Conservation (phyloP, 2,888 invertebrate species). For the Dasysyrphus tricinctus region DNA sequence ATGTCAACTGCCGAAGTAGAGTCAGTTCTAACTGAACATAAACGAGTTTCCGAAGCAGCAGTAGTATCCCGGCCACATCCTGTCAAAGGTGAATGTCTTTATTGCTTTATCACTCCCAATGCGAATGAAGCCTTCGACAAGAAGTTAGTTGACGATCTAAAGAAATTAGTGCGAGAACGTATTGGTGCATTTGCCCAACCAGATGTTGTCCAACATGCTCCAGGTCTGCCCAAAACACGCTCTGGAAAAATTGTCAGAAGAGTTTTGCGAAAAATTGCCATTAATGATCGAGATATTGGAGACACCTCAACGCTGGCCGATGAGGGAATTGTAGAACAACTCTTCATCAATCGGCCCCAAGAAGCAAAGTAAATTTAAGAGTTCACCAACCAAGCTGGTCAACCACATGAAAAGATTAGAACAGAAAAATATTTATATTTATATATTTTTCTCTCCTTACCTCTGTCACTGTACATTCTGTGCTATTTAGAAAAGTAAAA, state of each 20-base stretch:
- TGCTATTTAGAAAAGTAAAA: conserved; percentile 40
- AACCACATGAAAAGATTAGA: conserved; percentile 24
- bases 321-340: conserved; percentile 91
- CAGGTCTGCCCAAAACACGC: conserved; percentile 96
- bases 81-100: conserved; percentile 98
- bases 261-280: conserved; percentile 95
- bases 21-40: conserved; percentile 91
- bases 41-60: conserved; percentile 95
- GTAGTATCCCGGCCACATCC: conserved; percentile 97
- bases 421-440: conserved; percentile 1
- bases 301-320: conserved; percentile 98
- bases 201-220: conserved; percentile 96
- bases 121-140: conserved; percentile 89
- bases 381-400: conserved; percentile 1
- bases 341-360: conserved; percentile 90
- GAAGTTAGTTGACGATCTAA: conserved; percentile 88
- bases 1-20: conserved; percentile 98
- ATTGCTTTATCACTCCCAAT: conserved; percentile 97
- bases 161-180: conserved; percentile 91
- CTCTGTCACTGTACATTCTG: conserved; percentile 57
- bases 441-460: conserved; percentile 44
- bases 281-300: conserved; percentile 94
- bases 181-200: conserved; percentile 99
- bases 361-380: conserved; percentile 80
- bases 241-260: conserved; percentile 99